Evolutionary conservation across 1,140 invertebrate species (phyloP).

Genomic region (Dendrolimus punctatus): DNA sequence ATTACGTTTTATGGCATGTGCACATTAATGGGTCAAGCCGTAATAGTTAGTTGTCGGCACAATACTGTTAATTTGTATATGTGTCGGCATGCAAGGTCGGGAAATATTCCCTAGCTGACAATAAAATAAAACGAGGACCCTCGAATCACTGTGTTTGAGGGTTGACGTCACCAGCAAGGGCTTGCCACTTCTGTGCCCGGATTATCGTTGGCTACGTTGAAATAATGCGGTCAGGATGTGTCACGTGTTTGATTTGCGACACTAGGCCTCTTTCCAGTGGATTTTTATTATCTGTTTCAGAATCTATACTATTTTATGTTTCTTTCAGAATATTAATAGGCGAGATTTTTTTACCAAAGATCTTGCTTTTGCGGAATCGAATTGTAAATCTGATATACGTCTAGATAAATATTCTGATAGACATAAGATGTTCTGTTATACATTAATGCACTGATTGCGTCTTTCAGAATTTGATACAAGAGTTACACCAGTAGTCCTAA

Average conservation of each 20-base stretch:
- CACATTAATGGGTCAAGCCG: slow-evolving; percentile 7
- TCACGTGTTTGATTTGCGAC: slow-evolving; percentile 1
- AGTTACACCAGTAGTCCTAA: too few relatives aligned
- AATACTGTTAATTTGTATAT: slow-evolving; percentile 12
- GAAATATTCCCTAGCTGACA: slow-evolving; percentile 17
- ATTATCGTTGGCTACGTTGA: slow-evolving; percentile 8
- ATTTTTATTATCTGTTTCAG: background rate
- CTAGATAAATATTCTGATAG: too few relatives aligned
- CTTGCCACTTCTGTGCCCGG: slow-evolving; percentile 15
- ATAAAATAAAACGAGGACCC: slow-evolving; percentile 32
- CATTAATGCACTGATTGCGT: too few relatives aligned
- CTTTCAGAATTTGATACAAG: too few relatives aligned
- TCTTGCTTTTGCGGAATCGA: too few relatives aligned
- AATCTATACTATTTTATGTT: background rate
- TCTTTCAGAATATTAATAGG: too few relatives aligned
- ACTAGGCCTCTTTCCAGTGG: background rate
- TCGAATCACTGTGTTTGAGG: slow-evolving; percentile 8
- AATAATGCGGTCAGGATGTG: slow-evolving; percentile 4
- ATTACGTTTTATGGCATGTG: background rate
- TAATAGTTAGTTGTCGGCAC: slow-evolving; percentile 9
- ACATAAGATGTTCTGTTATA: too few relatives aligned
- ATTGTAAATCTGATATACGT: too few relatives aligned
- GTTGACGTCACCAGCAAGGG: slow-evolving; percentile 24
- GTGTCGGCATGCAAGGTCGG: slow-evolving; percentile 12
- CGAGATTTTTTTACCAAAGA: too few relatives aligned